These are phyloP conservation scores for Dicranocentrus wangi DNA, from an alignment of 2,888 invertebrate genomes.

Conservation along the genomic window DNA sequence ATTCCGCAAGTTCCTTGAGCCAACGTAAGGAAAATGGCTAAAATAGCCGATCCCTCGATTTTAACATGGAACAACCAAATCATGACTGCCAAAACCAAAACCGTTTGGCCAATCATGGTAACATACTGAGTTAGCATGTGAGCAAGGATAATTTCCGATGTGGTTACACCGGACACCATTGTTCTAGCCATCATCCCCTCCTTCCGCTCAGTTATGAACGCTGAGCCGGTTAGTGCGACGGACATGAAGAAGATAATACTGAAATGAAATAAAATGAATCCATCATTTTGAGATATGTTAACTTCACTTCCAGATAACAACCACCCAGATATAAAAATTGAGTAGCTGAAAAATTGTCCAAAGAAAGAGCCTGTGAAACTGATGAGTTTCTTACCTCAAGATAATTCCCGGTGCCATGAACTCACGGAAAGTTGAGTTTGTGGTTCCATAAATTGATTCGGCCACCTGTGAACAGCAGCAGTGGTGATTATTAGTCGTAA, in stretches of 20 bases:
- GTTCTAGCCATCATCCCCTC: constrained; percentile 93
- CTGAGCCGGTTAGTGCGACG: constrained; percentile 93
- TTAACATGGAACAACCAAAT: constrained; percentile 91
- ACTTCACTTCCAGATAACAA: no score
- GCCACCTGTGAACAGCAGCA: constrained; percentile 79
- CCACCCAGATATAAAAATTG: no score
- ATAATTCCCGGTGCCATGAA: constrained; percentile 97
- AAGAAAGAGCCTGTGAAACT: no score
- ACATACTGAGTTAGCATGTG: constrained; percentile 96
- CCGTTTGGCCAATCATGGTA: constrained; percentile 95
- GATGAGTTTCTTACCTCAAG: constrained; percentile 91
- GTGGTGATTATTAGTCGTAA: not conserved
- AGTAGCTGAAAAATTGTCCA: no score
- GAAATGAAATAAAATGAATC: constrained; percentile 73
- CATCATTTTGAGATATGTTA: no score
- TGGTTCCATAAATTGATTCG: constrained; percentile 90
- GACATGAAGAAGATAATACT: constrained; percentile 97
- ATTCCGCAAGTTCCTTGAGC: constrained; percentile 95
- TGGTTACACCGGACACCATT: constrained; percentile 93
- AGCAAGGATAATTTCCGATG: constrained; percentile 92
- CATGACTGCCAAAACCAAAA: constrained; percentile 92
- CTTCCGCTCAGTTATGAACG: constrained; percentile 91
- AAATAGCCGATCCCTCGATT: constrained; percentile 89
- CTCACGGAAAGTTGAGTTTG: constrained; percentile 93
- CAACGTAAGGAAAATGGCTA: constrained; percentile 89